phyloP scores from a whole-genome alignment of 2,797 vertebrate species.

The Pseudomugil tenellus region DNA sequence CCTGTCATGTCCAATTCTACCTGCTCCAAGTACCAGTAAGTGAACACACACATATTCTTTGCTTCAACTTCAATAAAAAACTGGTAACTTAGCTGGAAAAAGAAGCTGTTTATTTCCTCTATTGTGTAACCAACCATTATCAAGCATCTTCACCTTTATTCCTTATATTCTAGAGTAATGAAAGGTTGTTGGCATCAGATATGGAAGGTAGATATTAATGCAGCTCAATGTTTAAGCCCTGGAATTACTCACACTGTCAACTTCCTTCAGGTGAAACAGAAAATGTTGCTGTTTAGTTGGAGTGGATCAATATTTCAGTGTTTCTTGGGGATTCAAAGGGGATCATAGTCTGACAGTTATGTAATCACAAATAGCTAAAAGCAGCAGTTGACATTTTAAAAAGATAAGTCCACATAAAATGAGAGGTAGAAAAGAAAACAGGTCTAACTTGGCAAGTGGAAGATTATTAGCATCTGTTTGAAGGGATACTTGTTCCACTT shows the following conservation, averaged over 20 bases:
- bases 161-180: neutral
- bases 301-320: neutral
- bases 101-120: neutral
- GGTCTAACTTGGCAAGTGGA: too few species aligned
- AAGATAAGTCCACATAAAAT: too few species aligned
- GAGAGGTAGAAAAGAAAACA: neutral
- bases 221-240: neutral
- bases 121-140: neutral
- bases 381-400: neutral
- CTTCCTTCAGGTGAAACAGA: neutral
- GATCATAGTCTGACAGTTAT: neutral
- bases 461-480: too few species aligned
- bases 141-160: neutral
- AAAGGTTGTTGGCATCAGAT: neutral
- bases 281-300: neutral
- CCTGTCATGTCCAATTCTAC: conserved; percentile 87
- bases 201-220: neutral
- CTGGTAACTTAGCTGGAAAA: neutral
- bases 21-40: conserved; percentile 86
- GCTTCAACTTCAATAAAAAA: neutral
- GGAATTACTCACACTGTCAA: neutral
- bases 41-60: conserved; percentile 16
- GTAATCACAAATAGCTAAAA: neutral
- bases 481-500: too few species aligned
- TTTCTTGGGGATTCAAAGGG: neutral